A percentile compares a stretch with the other conserved stretches of the same genome.
Evolutionary conservation across 1,140 invertebrate genomes (phyloP).

Genomic region (Drosophila burlai): DNA sequence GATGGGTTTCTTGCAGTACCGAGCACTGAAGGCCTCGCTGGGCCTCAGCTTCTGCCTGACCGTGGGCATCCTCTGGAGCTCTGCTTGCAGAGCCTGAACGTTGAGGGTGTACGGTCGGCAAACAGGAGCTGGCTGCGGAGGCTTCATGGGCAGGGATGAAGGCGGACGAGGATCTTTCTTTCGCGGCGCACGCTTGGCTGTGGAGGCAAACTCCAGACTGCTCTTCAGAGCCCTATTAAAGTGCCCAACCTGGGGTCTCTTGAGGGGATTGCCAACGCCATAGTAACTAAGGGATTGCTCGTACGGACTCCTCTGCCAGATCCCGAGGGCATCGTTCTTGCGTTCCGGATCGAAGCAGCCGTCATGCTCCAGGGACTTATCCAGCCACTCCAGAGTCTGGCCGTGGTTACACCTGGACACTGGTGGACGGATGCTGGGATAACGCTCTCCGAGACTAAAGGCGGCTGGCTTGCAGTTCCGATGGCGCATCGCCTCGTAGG

Average conservation of each 20-base stretch:
- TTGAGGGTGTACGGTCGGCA: constrained; percentile 45
- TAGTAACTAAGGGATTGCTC: constrained; percentile 42
- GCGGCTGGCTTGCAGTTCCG: constrained; percentile 45
- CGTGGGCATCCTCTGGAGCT: constrained; percentile 40
- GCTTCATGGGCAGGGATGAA: not conserved
- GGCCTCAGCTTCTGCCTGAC: constrained; percentile 23
- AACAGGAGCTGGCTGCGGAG: not conserved
- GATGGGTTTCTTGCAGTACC: constrained; percentile 12
- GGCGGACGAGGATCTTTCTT: not conserved
- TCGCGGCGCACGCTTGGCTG: not conserved
- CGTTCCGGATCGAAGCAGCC: constrained; percentile 13
- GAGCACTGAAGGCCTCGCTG: constrained; percentile 2
- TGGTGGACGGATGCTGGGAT: constrained; percentile 48
- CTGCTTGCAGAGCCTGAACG: constrained; percentile 8
- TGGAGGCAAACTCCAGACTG: constrained; percentile 16
- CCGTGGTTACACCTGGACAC: constrained; percentile 42
- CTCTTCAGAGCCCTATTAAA: constrained; percentile 28
- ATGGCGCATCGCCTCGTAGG: constrained; percentile 35
- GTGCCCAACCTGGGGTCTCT: constrained; percentile 2
- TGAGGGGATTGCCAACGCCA: constrained; percentile 19
- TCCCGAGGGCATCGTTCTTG: constrained; percentile 24
- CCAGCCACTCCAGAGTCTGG: constrained; percentile 18
- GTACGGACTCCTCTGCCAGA: constrained; percentile 43
- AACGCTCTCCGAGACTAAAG: constrained; percentile 26
- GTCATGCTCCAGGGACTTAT: constrained; percentile 11